Percentiles rank a stretch among this genome's conserved stretches.
Conservation (phyloP, 2,113 vertebrate genomes). For the Barnardius zonarius region DNA sequence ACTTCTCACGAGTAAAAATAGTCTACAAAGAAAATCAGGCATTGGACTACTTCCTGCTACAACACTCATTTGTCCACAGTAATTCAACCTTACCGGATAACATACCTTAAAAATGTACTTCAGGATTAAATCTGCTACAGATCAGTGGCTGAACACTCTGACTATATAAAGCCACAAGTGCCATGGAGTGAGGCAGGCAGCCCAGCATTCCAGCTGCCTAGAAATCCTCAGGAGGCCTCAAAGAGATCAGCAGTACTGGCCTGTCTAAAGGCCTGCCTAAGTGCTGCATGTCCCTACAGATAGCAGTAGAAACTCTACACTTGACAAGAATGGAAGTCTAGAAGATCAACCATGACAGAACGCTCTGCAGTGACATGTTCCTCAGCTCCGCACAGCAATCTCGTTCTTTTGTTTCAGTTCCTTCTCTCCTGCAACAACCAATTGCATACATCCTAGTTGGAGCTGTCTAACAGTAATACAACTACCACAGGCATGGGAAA, state of each 20-base stretch:
- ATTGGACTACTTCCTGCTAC: constrained; percentile 41
- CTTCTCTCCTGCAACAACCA: neutral
- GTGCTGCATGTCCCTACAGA: neutral
- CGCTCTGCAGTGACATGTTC: neutral
- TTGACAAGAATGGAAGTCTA: neutral
- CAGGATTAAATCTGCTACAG: constrained; percentile 45
- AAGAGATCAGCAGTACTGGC: neutral
- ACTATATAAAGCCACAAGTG: constrained; percentile 63
- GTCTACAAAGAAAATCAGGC: constrained; percentile 40
- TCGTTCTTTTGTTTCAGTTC: neutral
- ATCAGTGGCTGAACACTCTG: neutral
- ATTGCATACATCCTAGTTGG: rapidly evolving
- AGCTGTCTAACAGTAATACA: neutral
- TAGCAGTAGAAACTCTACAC: neutral
- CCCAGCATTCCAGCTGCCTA: constrained; percentile 49
- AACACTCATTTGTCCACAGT: constrained; percentile 29
- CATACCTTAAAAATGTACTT: constrained; percentile 23
- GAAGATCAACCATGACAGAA: neutral
- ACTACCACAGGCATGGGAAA: neutral
- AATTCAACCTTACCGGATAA: constrained; percentile 34
- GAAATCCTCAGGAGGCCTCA: constrained; percentile 31
- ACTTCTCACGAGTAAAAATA: constrained; percentile 1
- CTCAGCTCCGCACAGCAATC: neutral
- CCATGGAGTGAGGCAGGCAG: neutral
- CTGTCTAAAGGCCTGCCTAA: neutral